Conservation (phyloP, 2,113 vertebrate species). For the Alligator sinensis region DNA sequence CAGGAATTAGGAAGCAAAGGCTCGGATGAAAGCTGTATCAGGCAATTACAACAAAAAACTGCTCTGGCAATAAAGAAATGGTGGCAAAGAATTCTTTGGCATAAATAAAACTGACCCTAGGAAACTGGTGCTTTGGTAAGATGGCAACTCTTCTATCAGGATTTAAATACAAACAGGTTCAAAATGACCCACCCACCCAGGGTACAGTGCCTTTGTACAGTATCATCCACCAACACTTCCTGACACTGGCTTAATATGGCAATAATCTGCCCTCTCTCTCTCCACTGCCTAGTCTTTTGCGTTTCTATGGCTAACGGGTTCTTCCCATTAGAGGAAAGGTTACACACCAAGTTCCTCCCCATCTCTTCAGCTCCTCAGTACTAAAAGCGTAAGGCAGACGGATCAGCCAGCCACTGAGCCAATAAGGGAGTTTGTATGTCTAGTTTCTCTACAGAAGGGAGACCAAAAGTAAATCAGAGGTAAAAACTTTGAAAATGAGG, state of each 20-base stretch:
- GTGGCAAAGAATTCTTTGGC: background rate
- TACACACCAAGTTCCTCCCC: background rate
- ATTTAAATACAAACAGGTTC: slow-evolving; percentile 4
- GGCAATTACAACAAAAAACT: slow-evolving; percentile 5
- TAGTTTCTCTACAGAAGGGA: background rate
- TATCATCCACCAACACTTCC: background rate
- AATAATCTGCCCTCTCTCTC: background rate
- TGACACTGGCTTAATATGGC: background rate
- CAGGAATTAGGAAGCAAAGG: background rate
- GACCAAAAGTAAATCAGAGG: background rate
- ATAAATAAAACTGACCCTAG: background rate
- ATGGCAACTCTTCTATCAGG: background rate
- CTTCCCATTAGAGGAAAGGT: background rate
- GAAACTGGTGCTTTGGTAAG: background rate
- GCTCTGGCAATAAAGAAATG: background rate
- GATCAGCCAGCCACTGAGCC: background rate
- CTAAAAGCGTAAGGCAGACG: background rate
- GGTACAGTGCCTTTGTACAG: background rate
- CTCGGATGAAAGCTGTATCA: background rate
- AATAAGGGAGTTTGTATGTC: too few relatives aligned
- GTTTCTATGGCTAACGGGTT: background rate
- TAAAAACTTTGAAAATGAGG: background rate
- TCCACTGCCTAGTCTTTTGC: background rate
- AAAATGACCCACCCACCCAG: background rate
- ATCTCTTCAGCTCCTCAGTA: background rate